These are phyloP conservation scores for Sebastes nivosus DNA, from an alignment of 2,797 vertebrate species.

Conservation along the genomic window DNA sequence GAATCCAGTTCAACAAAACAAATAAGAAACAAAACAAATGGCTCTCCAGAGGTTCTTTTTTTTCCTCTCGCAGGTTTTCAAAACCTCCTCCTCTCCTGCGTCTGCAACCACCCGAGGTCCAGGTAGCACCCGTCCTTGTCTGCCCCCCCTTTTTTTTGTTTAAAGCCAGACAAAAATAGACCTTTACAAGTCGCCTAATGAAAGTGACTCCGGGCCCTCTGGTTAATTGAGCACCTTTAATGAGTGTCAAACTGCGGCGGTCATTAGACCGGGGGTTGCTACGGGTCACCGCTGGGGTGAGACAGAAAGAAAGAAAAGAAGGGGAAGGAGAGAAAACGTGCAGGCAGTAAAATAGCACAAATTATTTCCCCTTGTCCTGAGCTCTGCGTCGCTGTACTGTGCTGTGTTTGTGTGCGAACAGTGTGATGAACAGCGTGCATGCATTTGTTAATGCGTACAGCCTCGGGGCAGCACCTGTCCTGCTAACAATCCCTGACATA, in stretches of 20 bases:
- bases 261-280: constrained; percentile 76
- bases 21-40: constrained; percentile 74
- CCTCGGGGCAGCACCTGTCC: constrained; percentile 71
- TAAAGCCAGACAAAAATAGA: constrained; percentile 74
- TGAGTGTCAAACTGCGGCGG: constrained; percentile 75
- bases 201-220: constrained; percentile 71
- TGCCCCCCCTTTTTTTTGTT: constrained; percentile 33
- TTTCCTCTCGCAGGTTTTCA: constrained; percentile 26
- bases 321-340: constrained; percentile 19
- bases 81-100: constrained; percentile 8
- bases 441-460: constrained; percentile 53
- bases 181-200: constrained; percentile 73
- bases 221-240: constrained; percentile 82
- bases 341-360: constrained; percentile 34
- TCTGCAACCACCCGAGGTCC: constrained; percentile 26
- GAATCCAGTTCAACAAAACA: constrained; percentile 75
- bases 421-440: constrained; percentile 40
- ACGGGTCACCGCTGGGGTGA: constrained; percentile 71
- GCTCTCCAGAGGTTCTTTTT: constrained; percentile 61
- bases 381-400: not conserved
- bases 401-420: constrained; percentile 33
- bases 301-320: constrained; percentile 20
- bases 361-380: constrained; percentile 31
- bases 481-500: constrained; percentile 58
- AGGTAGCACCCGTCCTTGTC: constrained; percentile 34